Percentiles rank a stretch among this genome's conserved stretches.
Conservation (phyloP, 92 coral and sea anemone species). For the Zoanthus solanderi region DNA sequence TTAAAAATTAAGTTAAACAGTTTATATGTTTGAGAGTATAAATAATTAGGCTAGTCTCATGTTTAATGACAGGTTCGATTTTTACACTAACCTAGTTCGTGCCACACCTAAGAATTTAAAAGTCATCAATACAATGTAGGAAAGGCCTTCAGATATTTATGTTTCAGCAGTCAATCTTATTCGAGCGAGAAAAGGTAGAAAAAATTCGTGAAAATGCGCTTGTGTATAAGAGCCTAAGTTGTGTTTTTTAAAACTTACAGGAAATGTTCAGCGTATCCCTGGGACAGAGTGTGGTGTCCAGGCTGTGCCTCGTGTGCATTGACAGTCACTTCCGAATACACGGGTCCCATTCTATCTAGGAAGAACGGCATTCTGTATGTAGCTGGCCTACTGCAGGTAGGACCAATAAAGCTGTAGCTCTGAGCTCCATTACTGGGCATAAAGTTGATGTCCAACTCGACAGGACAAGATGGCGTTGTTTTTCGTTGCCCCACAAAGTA, state of each 20-base stretch:
- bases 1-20: too few species aligned
- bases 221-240: too few species aligned
- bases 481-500: constrained; percentile 76
- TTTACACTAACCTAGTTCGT: too few species aligned
- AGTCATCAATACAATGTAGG: too few species aligned
- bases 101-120: too few species aligned
- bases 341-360: constrained; percentile 96
- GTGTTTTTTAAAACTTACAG: constrained; percentile 16
- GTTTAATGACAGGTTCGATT: too few species aligned
- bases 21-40: too few species aligned
- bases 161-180: too few species aligned
- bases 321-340: constrained; percentile 89
- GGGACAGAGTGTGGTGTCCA: constrained; percentile 89
- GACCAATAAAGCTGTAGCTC: constrained; percentile 65
- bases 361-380: constrained; percentile 83
- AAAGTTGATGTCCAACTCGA: constrained; percentile 76
- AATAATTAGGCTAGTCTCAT: too few species aligned
- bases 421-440: constrained; percentile 80
- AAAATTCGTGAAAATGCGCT: too few species aligned
- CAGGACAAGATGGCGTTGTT: constrained; percentile 87
- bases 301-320: constrained; percentile 95
- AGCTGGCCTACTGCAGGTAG: constrained; percentile 69
- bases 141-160: too few species aligned
- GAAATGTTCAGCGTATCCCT: constrained; percentile 76
- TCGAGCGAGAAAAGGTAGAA: too few species aligned